Conservation (phyloP, 2,888 invertebrate genomes). For the Amiota communis region DNA sequence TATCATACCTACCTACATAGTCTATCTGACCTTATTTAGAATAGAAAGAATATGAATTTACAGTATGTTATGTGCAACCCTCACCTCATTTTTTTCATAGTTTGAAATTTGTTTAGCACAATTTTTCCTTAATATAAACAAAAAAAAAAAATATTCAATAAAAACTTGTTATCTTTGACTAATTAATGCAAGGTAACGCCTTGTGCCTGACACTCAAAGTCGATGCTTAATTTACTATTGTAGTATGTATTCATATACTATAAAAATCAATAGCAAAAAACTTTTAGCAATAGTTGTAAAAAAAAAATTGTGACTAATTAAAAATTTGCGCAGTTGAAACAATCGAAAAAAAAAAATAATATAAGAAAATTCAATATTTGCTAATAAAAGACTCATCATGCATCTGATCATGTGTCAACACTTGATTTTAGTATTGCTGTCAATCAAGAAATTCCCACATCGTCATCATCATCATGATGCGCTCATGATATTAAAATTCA, state of each 20-base stretch:
- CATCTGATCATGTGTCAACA: neutral
- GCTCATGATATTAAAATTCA: conserved; percentile 28
- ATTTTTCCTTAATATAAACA: no score
- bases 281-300: neutral
- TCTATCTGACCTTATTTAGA: no score
- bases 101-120: no score
- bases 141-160: no score
- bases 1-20: no score
- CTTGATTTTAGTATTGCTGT: neutral
- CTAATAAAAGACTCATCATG: neutral
- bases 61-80: no score
- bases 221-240: conserved; percentile 8
- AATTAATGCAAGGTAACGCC: neutral
- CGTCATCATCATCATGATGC: neutral
- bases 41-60: no score
- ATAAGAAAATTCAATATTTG: conserved; percentile 6
- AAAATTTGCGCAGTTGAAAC: conserved; percentile 32
- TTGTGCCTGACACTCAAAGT: conserved; percentile 1
- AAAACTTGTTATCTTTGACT: no score
- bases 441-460: neutral
- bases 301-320: conserved; percentile 33
- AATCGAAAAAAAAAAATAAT: conserved; percentile 13
- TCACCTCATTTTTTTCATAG: no score
- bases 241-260: no score
- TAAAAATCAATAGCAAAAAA: conserved; percentile 42